Percentiles rank a stretch among this genome's conserved stretches.
These are phyloP conservation scores for Mastigias papua DNA, from an alignment of 30 jellyfish, hydroid and myxozoan species.

Conservation along the genomic window DNA sequence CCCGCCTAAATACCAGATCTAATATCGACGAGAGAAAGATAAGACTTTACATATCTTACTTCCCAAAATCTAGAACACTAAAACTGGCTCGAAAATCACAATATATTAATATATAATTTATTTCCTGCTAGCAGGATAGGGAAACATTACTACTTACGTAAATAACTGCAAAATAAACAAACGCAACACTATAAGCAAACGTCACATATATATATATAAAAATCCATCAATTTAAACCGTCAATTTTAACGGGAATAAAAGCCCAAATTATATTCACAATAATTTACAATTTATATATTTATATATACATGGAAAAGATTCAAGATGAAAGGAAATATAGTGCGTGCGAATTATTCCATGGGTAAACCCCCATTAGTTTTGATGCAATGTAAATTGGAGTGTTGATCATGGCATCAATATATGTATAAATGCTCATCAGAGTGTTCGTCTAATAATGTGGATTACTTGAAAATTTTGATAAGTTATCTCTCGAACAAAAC, in stretches of 20 bases:
- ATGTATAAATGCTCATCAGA: not conserved
- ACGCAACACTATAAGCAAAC: not conserved
- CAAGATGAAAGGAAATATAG: not conserved
- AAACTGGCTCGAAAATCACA: not conserved
- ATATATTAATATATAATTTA: not conserved
- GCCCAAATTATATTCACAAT: constrained; percentile 41
- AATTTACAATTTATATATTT: constrained; percentile 25
- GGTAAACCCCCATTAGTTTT: not conserved
- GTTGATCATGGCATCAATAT: not conserved
- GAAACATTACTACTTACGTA: not conserved
- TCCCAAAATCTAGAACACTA: not conserved
- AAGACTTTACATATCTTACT: not conserved
- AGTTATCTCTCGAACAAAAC: too few species aligned
- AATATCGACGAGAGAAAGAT: too few species aligned
- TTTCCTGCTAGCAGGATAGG: not conserved
- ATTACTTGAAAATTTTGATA: too few species aligned
- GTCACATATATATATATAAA: not conserved
- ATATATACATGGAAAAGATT: not conserved
- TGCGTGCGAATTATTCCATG: not conserved
- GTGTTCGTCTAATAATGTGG: too few species aligned
- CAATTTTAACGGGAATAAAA: constrained; percentile 2
- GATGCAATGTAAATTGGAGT: too few species aligned
- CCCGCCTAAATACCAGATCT: too few species aligned
- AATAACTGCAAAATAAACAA: not conserved
- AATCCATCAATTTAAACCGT: not conserved